Evolutionary conservation across 2,888 invertebrate genomes (phyloP), one percentile per base, ranked within the genome.

Genomic region (Neocrepidodera transversa): DNA sequence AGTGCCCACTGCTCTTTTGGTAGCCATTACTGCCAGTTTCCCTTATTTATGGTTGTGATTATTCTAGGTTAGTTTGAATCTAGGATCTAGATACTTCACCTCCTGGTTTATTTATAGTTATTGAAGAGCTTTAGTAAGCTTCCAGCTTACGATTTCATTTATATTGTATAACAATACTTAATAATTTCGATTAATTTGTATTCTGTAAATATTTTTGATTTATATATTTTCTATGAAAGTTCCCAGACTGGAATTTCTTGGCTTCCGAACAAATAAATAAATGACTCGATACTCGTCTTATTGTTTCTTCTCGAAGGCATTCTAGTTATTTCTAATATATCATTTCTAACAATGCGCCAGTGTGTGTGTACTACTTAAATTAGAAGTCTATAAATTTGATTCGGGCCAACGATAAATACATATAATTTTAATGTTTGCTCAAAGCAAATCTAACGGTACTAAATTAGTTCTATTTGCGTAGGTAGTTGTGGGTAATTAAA

Each of bases 261-360:
- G 53, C 53, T 53, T 53, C 43, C 14, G 32, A 53, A 53, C 43
- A 42, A 52, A 52, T 52, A 52, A 49, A 49, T 52, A 42, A 18
- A 38, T 3, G 23, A 10, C 28, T 28, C 10, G 43, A 30, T 43
- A 23, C 20, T 20, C 40, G 18, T 40, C 52, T 52, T 43, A 52
- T 42, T 52, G 52, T 42, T 43, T 32, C 30, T 43, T 28, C 52
- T 14, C 13, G 42, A 7, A 23, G 38, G 20, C 35, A 36, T 49
- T 36, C 49, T 11, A 26, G 43, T 16, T 48, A 48, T 48, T 48
- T 48, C 48, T 23, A 50, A 50, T 50, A 23, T 50, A 50, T 50
- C 50, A 50, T 50, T 50, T 38, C 28, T 50, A 50, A 50, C 50
- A 50, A 50, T 50, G 50, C 28, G 26, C 26, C 17, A 11, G 43